These are phyloP conservation scores for Catharus fuscescens DNA, from an alignment of 2,113 vertebrate genomes.

Conservation along the genomic window DNA sequence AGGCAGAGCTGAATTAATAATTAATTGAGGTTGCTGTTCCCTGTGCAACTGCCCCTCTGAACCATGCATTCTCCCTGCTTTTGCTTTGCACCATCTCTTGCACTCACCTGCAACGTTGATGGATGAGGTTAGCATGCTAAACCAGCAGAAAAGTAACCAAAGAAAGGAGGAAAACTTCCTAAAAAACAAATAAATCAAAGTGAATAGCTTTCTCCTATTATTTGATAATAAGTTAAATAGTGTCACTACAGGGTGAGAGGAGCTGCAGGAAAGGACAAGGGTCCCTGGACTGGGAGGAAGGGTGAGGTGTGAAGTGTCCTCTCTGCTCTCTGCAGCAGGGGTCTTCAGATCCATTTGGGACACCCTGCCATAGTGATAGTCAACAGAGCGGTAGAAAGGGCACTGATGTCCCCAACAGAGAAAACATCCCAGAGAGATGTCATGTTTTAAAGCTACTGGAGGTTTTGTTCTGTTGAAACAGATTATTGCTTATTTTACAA, in stretches of 20 bases:
- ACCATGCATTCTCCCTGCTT: not conserved
- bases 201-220: not conserved
- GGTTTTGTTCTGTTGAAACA: not conserved
- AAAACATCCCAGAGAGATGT: not conserved
- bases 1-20: constrained; percentile 18
- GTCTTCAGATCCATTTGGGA: not conserved
- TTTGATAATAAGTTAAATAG: fast-evolving
- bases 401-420: not conserved
- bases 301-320: fast-evolving
- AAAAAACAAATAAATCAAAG: not conserved
- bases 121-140: not conserved
- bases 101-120: not conserved
- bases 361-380: not conserved
- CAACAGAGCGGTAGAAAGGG: not conserved
- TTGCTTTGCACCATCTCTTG: not conserved
- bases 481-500: not conserved
- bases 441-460: not conserved
- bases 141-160: not conserved
- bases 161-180: not conserved
- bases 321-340: not conserved
- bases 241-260: not conserved
- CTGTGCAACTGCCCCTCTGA: not conserved
- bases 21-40: not conserved
- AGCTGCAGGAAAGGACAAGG: not conserved
- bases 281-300: not conserved